A percentile compares a stretch with the other conserved stretches of the same genome.
Evolutionary conservation across 2,888 invertebrate genomes (phyloP).

Genomic region (Girardia tigrina): DNA sequence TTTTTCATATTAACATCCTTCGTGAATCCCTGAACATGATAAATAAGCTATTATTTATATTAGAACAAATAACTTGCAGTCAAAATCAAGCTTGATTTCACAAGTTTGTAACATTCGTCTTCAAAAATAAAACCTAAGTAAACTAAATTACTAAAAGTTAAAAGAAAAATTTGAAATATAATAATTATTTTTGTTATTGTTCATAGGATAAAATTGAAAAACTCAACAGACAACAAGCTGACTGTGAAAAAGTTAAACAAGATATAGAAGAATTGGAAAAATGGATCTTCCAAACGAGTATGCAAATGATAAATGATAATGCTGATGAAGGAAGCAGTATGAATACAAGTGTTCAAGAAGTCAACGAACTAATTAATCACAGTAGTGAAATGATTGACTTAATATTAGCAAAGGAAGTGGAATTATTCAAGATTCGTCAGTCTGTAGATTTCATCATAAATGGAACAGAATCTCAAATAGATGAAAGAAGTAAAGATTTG

Average conservation of each 20-base stretch:
- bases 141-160: too few species aligned
- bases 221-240: neutral
- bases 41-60: too few species aligned
- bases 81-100: too few species aligned
- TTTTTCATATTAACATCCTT: too few species aligned
- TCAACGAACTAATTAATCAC: neutral
- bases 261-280: conserved; percentile 11
- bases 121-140: too few species aligned
- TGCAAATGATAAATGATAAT: neutral
- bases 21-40: too few species aligned
- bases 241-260: conserved; percentile 5
- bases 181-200: too few species aligned
- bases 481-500: neutral
- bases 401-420: neutral
- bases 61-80: too few species aligned
- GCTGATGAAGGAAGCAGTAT: neutral
- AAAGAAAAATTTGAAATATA: too few species aligned
- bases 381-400: neutral
- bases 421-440: neutral
- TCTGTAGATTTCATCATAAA: neutral
- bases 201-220: conserved; percentile 8
- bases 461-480: neutral
- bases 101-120: too few species aligned
- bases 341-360: neutral
- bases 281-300: neutral